Percentiles rank a stretch among this genome's conserved stretches.
Evolutionary conservation across 2,888 invertebrate genomes (phyloP).

Genomic region (Nemotelus nigrinus): DNA sequence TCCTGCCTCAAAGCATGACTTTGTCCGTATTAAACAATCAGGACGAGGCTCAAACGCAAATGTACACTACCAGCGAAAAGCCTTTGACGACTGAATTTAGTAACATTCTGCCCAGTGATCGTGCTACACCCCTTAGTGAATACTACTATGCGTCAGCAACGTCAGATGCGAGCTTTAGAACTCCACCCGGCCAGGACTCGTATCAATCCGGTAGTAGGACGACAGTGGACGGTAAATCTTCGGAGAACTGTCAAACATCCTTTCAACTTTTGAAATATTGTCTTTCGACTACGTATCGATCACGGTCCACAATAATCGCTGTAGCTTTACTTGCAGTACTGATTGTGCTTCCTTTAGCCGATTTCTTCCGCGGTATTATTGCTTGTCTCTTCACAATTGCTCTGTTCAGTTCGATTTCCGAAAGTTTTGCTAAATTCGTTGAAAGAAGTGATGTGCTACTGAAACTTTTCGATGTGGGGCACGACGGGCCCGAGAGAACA

Average conservation of each 20-base stretch:
- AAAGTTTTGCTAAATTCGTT: neutral
- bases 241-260: too few relatives aligned
- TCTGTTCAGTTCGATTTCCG: conserved; percentile 54
- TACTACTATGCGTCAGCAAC: neutral
- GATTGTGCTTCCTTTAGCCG: conserved; percentile 54
- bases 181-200: neutral
- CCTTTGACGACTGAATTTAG: neutral
- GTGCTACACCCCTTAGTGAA: neutral
- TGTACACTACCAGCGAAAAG: neutral
- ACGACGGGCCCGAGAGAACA: conserved; percentile 8
- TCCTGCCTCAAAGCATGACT: conserved; percentile 43
- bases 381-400: conserved; percentile 58
- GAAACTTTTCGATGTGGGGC: neutral
- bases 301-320: conserved; percentile 19
- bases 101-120: neutral
- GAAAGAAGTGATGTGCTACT: neutral
- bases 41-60: neutral
- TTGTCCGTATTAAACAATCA: neutral
- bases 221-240: too few relatives aligned
- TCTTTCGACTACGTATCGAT: neutral
- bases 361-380: conserved; percentile 61
- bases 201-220: too few relatives aligned
- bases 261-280: neutral
- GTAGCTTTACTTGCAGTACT: conserved; percentile 38
- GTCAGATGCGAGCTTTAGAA: neutral